Percentiles rank a stretch among this genome's conserved stretches.
Evolutionary conservation across 2,888 invertebrate genomes (phyloP).

Genomic region (Eucriotettix oculatus): DNA sequence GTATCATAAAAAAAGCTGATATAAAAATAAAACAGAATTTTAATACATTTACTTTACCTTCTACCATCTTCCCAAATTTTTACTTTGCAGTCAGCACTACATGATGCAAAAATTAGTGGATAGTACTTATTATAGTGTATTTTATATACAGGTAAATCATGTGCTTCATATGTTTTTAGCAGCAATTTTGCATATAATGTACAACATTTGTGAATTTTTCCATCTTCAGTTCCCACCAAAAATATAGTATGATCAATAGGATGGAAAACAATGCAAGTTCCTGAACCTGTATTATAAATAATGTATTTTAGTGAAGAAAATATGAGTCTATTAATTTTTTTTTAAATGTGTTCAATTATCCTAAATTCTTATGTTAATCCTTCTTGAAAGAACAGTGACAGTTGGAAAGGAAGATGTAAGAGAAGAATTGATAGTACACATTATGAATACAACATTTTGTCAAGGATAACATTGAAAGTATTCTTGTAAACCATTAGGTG

Average conservation of each 20-base stretch:
- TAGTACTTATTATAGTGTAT: slow-evolving; percentile 80
- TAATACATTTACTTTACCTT: slow-evolving; percentile 25
- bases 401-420: too few species aligned
- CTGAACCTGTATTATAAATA: slow-evolving; percentile 43
- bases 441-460: too few species aligned
- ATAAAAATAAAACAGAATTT: too few species aligned
- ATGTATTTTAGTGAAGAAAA: too few species aligned
- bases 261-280: slow-evolving; percentile 78
- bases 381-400: too few species aligned
- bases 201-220: slow-evolving; percentile 81
- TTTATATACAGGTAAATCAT: slow-evolving; percentile 79
- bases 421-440: too few species aligned
- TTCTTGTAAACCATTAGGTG: too few species aligned
- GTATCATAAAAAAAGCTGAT: too few species aligned
- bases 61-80: slow-evolving; percentile 90
- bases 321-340: too few species aligned
- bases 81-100: slow-evolving; percentile 86
- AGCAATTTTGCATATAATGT: slow-evolving; percentile 63
- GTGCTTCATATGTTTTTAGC: slow-evolving; percentile 54
- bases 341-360: too few species aligned
- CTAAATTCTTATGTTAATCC: too few species aligned
- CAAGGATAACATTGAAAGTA: too few species aligned
- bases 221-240: slow-evolving; percentile 86
- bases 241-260: slow-evolving; percentile 63
- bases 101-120: slow-evolving; percentile 77